Evolutionary conservation across 2,888 invertebrate genomes (phyloP).

Genomic region (Drosophila rubida): DNA sequence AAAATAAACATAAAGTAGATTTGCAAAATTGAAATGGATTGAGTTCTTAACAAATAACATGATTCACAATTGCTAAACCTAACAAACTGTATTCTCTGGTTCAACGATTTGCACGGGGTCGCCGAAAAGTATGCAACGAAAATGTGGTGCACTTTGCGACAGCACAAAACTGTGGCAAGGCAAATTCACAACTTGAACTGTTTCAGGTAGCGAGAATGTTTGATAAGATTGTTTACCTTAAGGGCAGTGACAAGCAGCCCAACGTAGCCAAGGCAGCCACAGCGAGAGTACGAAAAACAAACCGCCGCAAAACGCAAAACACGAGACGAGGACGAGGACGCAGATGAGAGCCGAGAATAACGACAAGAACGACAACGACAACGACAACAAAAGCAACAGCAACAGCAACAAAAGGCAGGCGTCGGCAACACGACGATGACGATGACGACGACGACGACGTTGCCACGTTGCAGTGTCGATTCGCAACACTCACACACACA

Average conservation of each 20-base stretch:
- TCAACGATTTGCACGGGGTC: neutral
- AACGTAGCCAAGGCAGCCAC: conserved; percentile 19
- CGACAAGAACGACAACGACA: neutral
- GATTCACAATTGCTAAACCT: too few species aligned
- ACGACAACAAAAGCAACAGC: conserved; percentile 2
- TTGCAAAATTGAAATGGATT: too few species aligned
- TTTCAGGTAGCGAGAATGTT: conserved; percentile 3
- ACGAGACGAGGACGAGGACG: conserved; percentile 46
- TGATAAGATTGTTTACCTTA: neutral
- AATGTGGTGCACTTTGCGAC: neutral
- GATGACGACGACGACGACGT: conserved; percentile 45
- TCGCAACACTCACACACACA: conserved; percentile 30
- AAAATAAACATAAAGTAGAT: too few species aligned
- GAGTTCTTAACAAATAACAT: neutral
- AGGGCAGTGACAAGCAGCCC: conserved; percentile 16
- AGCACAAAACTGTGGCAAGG: neutral
- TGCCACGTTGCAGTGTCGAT: conserved; percentile 71
- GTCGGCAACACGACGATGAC: conserved; percentile 49
- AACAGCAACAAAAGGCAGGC: conserved; percentile 29
- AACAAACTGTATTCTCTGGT: neutral
- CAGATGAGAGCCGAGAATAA: conserved; percentile 32
- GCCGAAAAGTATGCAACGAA: conserved; percentile 42
- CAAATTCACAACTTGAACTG: neutral
- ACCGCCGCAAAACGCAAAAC: conserved; percentile 18
- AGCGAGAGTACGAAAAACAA: conserved; percentile 30